These are phyloP conservation scores for Sphaerophoria taeniata DNA, from an alignment of 2,888 invertebrate genomes.

Conservation along the genomic window DNA sequence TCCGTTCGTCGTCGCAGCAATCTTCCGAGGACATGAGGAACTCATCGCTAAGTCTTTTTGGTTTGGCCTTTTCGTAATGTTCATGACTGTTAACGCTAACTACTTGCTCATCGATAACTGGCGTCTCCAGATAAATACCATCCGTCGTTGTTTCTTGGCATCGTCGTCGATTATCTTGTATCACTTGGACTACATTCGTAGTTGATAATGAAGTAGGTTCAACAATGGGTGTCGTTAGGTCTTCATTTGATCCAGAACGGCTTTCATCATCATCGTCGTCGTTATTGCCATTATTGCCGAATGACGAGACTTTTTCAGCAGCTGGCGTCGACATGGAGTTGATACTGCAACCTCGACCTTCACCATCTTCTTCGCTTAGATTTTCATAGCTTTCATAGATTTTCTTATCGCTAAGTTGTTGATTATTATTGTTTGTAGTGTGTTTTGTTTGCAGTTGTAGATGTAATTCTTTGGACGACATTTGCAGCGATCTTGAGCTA, in stretches of 20 bases:
- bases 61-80: conserved; percentile 77
- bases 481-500: conserved; percentile 58
- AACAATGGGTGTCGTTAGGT: conserved; percentile 2
- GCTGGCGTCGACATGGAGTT: conserved; percentile 61
- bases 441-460: conserved; percentile 46
- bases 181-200: conserved; percentile 57
- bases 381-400: conserved; percentile 50
- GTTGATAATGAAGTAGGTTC: conserved; percentile 36
- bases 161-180: conserved; percentile 47
- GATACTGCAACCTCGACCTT: conserved; percentile 53
- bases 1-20: conserved; percentile 78
- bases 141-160: conserved; percentile 33
- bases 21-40: conserved; percentile 79
- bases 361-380: conserved; percentile 34
- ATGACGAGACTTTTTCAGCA: conserved; percentile 41
- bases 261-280: conserved; percentile 47
- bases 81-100: conserved; percentile 69
- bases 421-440: conserved; percentile 32
- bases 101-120: conserved; percentile 81
- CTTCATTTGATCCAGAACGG: too few species aligned
- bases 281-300: conserved; percentile 52
- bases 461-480: conserved; percentile 62
- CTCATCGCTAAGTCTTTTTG: conserved; percentile 82
- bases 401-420: conserved; percentile 53
- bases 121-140: conserved; percentile 81